Percentiles rank a stretch among this genome's conserved stretches.
phyloP scores from a whole-genome alignment of 1,140 invertebrate species.

The Penaeus vannamei region DNA sequence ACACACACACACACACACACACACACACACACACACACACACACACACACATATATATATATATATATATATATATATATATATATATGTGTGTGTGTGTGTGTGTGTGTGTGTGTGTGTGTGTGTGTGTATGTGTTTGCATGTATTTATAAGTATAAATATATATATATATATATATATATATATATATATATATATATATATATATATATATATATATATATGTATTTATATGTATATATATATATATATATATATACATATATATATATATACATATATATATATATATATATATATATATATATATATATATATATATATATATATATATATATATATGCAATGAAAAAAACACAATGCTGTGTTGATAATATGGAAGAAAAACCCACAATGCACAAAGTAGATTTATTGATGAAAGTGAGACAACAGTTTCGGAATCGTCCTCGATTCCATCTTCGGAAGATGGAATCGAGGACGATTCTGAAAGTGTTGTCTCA shows the following conservation, averaged over 20 bases:
- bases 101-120: slow-evolving; percentile 33
- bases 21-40: too few relatives aligned
- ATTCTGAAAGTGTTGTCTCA: too few relatives aligned
- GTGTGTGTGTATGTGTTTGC: neutral
- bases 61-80: neutral
- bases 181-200: slow-evolving; percentile 13
- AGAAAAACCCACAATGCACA: too few relatives aligned
- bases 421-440: too few relatives aligned
- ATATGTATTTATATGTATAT: slow-evolving; percentile 8
- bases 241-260: neutral
- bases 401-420: too few relatives aligned
- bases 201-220: neutral
- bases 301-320: neutral
- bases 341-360: too few relatives aligned
- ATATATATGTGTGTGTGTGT: neutral
- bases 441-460: too few relatives aligned
- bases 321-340: slow-evolving; percentile 12
- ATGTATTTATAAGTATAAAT: slow-evolving; percentile 5
- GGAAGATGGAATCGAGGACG: too few relatives aligned
- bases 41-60: too few relatives aligned
- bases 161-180: neutral
- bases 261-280: neutral
- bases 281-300: slow-evolving; percentile 4
- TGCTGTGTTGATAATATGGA: too few relatives aligned
- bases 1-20: too few relatives aligned